Conservation (phyloP, 2,888 invertebrate genomes). For the Cenopis cana region DNA sequence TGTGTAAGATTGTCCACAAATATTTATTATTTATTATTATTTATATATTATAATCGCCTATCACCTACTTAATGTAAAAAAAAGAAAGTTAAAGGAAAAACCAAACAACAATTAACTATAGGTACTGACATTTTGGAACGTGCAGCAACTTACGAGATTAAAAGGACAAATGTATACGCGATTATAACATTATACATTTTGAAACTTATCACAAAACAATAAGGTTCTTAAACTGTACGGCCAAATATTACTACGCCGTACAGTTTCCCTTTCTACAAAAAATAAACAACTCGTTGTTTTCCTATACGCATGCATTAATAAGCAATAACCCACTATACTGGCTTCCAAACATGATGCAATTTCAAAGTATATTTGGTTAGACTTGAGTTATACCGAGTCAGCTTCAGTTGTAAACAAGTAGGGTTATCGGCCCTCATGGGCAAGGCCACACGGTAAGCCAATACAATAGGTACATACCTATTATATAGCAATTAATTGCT, state of each 20-base stretch:
- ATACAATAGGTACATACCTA: slow-evolving; percentile 1
- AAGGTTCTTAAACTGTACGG: background rate
- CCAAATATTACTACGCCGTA: background rate
- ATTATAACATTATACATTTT: no score
- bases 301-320: slow-evolving; percentile 11
- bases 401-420: background rate
- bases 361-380: slow-evolving; percentile 28
- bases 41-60: no score
- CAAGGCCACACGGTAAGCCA: slow-evolving; percentile 12
- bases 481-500: no score
- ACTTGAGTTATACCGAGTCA: slow-evolving; percentile 32
- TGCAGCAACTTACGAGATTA: no score
- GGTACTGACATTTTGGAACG: no score
- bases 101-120: no score
- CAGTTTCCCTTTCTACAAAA: background rate
- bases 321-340: slow-evolving; percentile 5
- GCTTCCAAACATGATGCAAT: slow-evolving; percentile 32
- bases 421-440: slow-evolving; percentile 35
- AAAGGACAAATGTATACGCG: no score
- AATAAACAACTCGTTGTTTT: slow-evolving; percentile 7
- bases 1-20: no score
- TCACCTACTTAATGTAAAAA: no score
- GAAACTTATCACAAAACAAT: no score
- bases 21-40: no score
- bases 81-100: no score